phyloP scores from a whole-genome alignment of 2,888 invertebrate species.

The Orthosia gothica region DNA sequence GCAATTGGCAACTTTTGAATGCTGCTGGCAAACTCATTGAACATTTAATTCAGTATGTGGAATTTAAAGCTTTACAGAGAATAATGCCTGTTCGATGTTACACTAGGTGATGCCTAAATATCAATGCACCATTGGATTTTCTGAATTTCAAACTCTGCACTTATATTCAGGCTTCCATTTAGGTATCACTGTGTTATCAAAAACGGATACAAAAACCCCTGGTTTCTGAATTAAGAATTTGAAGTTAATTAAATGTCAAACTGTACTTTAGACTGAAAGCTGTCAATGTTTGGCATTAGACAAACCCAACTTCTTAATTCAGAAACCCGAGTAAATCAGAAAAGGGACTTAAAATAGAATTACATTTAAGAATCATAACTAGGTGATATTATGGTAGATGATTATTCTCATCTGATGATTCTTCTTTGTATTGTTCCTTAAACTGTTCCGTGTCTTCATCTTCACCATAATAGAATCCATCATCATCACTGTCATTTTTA shows the following conservation, averaged over 20 bases:
- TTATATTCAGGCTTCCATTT: background rate
- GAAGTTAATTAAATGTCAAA: no score
- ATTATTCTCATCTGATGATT: slow-evolving; percentile 77
- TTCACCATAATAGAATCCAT: slow-evolving; percentile 88
- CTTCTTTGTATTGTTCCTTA: slow-evolving; percentile 79
- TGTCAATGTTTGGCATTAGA: no score
- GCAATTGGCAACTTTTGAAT: no score
- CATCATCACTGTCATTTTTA: slow-evolving; percentile 85
- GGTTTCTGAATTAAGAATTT: no score
- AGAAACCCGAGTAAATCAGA: no score
- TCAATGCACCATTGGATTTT: no score
- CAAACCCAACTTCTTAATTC: no score
- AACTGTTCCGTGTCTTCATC: slow-evolving; percentile 84
- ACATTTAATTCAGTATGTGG: no score
- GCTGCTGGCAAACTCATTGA: no score
- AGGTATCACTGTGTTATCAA: background rate
- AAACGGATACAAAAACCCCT: background rate
- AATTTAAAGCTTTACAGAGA: background rate
- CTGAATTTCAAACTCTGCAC: background rate
- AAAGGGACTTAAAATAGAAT: background rate
- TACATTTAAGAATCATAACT: background rate
- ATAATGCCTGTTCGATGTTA: background rate
- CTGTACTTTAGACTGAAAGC: no score
- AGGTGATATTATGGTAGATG: no score
- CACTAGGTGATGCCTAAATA: background rate